These are phyloP conservation scores for Drosophila glabriapex DNA, from an alignment of 2,888 invertebrate genomes.

Conservation along the genomic window DNA sequence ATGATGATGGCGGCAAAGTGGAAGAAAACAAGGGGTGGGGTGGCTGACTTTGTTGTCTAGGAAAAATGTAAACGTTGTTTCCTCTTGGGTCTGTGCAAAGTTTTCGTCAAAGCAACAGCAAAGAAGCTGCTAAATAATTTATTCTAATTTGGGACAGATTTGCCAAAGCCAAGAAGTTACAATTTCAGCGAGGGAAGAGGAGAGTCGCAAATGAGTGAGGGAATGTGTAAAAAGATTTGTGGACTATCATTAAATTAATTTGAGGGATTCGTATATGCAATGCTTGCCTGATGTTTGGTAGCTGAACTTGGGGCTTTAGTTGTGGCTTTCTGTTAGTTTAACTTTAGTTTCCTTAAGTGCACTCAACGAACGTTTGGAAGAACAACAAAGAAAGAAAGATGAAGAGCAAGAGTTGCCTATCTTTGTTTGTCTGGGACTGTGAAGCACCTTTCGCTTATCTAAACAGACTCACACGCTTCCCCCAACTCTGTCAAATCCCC, in stretches of 20 bases:
- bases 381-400: slow-evolving; percentile 24
- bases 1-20: slow-evolving; percentile 15
- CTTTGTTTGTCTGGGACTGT: slow-evolving; percentile 16
- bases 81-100: slow-evolving; percentile 39
- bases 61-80: slow-evolving; percentile 46
- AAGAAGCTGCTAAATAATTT: slow-evolving; percentile 68
- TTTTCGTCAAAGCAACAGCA: slow-evolving; percentile 27
- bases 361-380: slow-evolving; percentile 27
- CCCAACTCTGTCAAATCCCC: neutral
- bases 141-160: slow-evolving; percentile 71
- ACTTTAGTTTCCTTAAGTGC: slow-evolving; percentile 36
- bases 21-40: neutral
- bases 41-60: slow-evolving; percentile 31
- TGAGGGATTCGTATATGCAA: slow-evolving; percentile 34
- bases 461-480: slow-evolving; percentile 44
- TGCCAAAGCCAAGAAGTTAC: slow-evolving; percentile 49
- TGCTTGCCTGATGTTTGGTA: slow-evolving; percentile 40
- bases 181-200: slow-evolving; percentile 15
- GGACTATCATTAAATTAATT: slow-evolving; percentile 36
- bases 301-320: slow-evolving; percentile 18
- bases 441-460: slow-evolving; percentile 66
- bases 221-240: slow-evolving; percentile 35
- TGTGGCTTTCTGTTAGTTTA: slow-evolving; percentile 32
- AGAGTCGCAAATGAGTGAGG: neutral
- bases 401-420: slow-evolving; percentile 4